A percentile compares a stretch with the other conserved stretches of the same genome.
phyloP scores from a whole-genome alignment of 2,888 invertebrate genomes.

The Sesia apiformis region DNA sequence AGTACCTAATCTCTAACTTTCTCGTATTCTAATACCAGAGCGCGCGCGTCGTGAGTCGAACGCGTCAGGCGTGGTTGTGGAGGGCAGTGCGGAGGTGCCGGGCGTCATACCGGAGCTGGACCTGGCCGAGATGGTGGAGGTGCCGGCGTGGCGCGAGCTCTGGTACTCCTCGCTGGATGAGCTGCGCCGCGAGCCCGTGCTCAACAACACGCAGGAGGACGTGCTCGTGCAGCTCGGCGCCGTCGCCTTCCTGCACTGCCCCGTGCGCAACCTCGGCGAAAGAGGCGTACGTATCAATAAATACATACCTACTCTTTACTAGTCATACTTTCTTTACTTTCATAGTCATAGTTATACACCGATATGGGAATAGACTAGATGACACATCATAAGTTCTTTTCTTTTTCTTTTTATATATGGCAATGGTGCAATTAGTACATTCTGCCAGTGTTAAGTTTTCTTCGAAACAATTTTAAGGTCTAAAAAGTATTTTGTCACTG shows the following conservation, averaged over 20 bases:
- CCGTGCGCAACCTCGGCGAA: constrained; percentile 83
- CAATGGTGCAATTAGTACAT: no score
- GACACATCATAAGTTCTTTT: no score
- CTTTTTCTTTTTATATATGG: no score
- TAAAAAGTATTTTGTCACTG: no score
- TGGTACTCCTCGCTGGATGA: constrained; percentile 63
- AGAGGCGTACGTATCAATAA: constrained; percentile 71
- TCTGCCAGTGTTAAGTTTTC: no score
- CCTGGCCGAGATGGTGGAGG: constrained; percentile 32
- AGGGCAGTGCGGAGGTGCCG: constrained; percentile 13
- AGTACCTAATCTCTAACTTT: no score
- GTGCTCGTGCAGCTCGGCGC: constrained; percentile 85
- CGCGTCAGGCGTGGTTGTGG: constrained; percentile 1
- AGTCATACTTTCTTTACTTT: background rate
- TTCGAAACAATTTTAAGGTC: no score
- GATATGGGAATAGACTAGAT: no score
- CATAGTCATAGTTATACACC: no score
- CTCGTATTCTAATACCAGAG: background rate
- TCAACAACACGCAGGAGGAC: constrained; percentile 85
- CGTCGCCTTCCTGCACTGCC: constrained; percentile 86
- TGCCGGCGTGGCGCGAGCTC: constrained; percentile 77
- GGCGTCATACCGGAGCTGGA: constrained; percentile 22
- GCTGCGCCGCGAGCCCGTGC: constrained; percentile 57
- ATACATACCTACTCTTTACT: background rate
- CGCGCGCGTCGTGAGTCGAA: constrained; percentile 12